phyloP scores from a whole-genome alignment of 2,113 vertebrate species.

The Larimichthys polyactis region DNA sequence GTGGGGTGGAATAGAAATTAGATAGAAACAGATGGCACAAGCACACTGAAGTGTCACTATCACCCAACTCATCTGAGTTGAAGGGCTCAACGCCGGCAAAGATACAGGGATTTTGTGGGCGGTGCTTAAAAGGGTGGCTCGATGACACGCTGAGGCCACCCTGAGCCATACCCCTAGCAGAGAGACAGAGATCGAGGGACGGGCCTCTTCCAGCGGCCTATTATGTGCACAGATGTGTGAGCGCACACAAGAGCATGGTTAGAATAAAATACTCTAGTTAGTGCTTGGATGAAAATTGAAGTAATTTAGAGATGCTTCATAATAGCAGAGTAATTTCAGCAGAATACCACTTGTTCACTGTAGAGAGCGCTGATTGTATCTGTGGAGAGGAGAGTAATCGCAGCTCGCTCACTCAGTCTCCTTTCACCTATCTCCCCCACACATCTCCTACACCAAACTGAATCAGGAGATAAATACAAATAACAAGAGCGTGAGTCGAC shows the following conservation, averaged over 20 bases:
- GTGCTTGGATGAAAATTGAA: conserved; percentile 36
- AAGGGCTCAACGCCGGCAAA: neutral
- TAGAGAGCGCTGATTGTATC: conserved; percentile 21
- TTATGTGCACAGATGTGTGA: conserved; percentile 17
- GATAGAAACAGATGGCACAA: conserved; percentile 45
- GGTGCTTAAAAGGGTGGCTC: too few species aligned
- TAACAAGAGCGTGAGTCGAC: conserved; percentile 28
- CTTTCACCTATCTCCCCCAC: conserved; percentile 8
- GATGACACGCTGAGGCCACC: too few species aligned
- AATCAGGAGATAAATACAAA: conserved; percentile 53
- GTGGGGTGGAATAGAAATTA: neutral
- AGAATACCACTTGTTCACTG: conserved; percentile 28
- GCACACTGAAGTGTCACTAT: conserved; percentile 21
- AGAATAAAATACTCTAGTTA: conserved; percentile 19
- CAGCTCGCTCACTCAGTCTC: neutral
- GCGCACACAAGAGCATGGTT: neutral
- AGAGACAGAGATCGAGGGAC: neutral
- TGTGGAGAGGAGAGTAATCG: neutral
- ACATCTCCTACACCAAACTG: conserved; percentile 18
- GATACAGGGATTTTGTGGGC: too few species aligned
- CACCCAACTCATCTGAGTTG: neutral
- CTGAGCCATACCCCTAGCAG: neutral
- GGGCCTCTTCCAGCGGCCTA: conserved; percentile 26
- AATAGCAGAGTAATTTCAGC: conserved; percentile 39
- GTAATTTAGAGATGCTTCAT: conserved; percentile 44